Conservation (phyloP, 1,140 invertebrate species). For the Drosophila nigromelanica region DNA sequence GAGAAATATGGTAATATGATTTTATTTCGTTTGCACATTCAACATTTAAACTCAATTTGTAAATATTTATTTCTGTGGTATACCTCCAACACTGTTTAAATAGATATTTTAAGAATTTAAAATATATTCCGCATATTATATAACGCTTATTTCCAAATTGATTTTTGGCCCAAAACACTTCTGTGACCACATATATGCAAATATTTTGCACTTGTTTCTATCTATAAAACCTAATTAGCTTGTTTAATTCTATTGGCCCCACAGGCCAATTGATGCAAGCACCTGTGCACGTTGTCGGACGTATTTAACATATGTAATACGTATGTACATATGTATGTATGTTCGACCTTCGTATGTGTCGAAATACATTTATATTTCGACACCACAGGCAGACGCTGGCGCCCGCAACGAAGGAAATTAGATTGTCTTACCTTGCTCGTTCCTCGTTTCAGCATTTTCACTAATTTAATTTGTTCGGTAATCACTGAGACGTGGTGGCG, state of each 20-base stretch:
- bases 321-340: constrained; percentile 2
- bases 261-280: constrained; percentile 40
- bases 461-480: constrained; percentile 77
- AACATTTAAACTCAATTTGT: no score
- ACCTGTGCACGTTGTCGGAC: constrained; percentile 31
- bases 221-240: constrained; percentile 70
- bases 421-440: constrained; percentile 62
- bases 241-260: constrained; percentile 58
- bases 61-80: no score
- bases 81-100: no score
- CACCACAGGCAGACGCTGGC: constrained; percentile 12
- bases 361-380: constrained; percentile 5
- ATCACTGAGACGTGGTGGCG: constrained; percentile 49
- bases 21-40: no score
- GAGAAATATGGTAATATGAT: no score
- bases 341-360: constrained; percentile 14
- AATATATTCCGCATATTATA: not conserved
- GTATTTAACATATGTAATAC: constrained; percentile 5
- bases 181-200: constrained; percentile 40
- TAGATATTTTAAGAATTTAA: not conserved
- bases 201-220: constrained; percentile 20
- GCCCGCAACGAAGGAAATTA: constrained; percentile 51
- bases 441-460: constrained; percentile 65
- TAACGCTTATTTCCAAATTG: not conserved
- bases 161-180: constrained; percentile 27